Base-by-base conservation (phyloP, 2,113 vertebrate species). In the Lophochroa leadbeateri region DNA sequence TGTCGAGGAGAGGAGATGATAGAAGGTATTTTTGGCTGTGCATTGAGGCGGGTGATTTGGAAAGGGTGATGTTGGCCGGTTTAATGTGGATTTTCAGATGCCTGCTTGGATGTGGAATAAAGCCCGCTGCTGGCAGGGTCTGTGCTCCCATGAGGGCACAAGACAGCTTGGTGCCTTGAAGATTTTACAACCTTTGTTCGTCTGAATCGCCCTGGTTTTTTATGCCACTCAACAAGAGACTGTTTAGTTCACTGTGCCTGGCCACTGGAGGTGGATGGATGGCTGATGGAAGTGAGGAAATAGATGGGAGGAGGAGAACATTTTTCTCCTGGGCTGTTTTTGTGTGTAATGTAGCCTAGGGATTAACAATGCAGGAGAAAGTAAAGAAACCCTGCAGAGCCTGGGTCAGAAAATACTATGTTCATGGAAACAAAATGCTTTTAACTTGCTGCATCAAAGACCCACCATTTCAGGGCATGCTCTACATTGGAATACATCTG, bases 151-250 rank as follows among this genome's bases (percentile, higher is more conserved):
- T 19, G 28, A 92, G 85, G 78, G 85, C 75, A 90, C 71, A 63
- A 91, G 88, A 94, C 86, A 72, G 74, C 70, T 75, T 84, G 86
- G 93, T 86, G 46, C 76, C 86, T 91, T 79, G 74, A 94, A 86
- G 94, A n/a, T 86, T 84, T 88, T 87, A 86, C 5, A 35, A 16
- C 67, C 81, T 87, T 67, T 75, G 31, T 89, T 86, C 24, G 2
- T 84, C 80, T 4, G 3, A 72, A 93, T 87, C 2, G 2, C 77
- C 69, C 37, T 82, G 60, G 0, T 25, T 86, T 78, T 93, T 93
- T 58, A 72, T 71, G 15, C 52, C 37, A 65, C 67, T 91, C 91
- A 69, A 33, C 86, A 71, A 83, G 92, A 90, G 50, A 47, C 61
- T 94, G 71, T 93, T 93, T 93, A 82, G 47, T 94, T 94, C 83